Percentiles rank a stretch among this genome's conserved stretches.
These are phyloP conservation scores for Eristalis pertinax DNA, from an alignment of 2,888 invertebrate genomes.

Conservation along the genomic window DNA sequence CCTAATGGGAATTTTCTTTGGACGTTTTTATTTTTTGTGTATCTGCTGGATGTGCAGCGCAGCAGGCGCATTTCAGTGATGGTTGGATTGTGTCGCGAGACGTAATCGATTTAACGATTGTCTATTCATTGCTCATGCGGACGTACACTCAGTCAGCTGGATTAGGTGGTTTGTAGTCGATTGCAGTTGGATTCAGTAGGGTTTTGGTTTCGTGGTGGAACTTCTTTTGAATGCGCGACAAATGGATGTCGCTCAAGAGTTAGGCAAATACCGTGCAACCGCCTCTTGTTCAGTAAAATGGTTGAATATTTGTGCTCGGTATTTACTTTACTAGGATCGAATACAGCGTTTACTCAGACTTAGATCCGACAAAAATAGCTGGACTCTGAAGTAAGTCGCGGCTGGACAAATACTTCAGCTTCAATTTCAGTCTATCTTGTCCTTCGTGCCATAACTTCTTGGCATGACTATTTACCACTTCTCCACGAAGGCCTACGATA, in stretches of 20 bases:
- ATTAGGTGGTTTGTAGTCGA: not conserved
- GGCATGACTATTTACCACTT: too few species aligned
- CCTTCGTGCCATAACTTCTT: too few species aligned
- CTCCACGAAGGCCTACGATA: too few species aligned
- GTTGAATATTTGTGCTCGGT: too few species aligned
- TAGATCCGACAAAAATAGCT: too few species aligned
- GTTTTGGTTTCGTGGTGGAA: not conserved
- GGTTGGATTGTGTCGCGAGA: not conserved
- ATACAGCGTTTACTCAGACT: too few species aligned
- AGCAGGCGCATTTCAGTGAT: not conserved
- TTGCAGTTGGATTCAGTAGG: not conserved
- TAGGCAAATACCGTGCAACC: too few species aligned
- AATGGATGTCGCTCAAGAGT: not conserved
- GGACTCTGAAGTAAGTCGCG: too few species aligned
- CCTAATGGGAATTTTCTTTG: constrained; percentile 29
- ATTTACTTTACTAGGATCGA: too few species aligned
- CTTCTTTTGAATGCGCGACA: not conserved
- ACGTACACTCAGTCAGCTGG: not conserved
- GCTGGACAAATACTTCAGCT: too few species aligned
- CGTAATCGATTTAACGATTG: not conserved
- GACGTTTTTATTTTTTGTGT: constrained; percentile 1
- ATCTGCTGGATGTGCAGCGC: not conserved
- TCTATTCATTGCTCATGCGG: not conserved
- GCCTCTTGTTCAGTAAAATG: too few species aligned
- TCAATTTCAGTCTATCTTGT: too few species aligned